Percentiles rank a stretch among this genome's conserved stretches.
Evolutionary conservation across 1,140 invertebrate genomes (phyloP).

Genomic region (Euglossa dilemma): DNA sequence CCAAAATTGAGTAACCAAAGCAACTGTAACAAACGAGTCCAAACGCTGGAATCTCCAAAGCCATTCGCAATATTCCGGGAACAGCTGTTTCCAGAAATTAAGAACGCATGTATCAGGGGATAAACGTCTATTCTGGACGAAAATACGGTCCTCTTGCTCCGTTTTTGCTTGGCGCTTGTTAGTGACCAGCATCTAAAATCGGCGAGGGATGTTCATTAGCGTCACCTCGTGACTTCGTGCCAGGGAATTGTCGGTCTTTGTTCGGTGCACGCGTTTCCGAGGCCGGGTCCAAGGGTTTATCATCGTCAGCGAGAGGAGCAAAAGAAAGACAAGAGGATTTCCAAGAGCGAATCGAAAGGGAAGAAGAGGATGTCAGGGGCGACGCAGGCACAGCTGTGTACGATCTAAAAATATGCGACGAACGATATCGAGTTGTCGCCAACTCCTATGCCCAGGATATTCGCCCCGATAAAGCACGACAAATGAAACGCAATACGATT

Average conservation of each 20-base stretch:
- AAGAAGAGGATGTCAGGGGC: conserved; percentile 40
- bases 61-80: not conserved
- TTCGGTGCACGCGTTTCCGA: conserved; percentile 41
- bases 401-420: conserved; percentile 42
- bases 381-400: conserved; percentile 60
- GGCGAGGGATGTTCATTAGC: conserved; percentile 64
- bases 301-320: conserved; percentile 19
- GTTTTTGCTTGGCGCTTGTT: conserved; percentile 39
- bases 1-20: too few species aligned
- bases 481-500: conserved; percentile 19
- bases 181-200: conserved; percentile 62
- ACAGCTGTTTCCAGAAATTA: not conserved
- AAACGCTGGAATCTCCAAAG: too few species aligned
- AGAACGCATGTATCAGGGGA: not conserved
- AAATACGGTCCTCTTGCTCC: not conserved
- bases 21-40: too few species aligned
- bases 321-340: conserved; percentile 39
- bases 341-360: conserved; percentile 48
- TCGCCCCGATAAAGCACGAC: not conserved
- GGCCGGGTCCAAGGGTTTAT: conserved; percentile 63
- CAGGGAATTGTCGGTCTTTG: conserved; percentile 69
- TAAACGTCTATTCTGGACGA: not conserved
- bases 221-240: conserved; percentile 55
- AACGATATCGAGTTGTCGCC: conserved; percentile 41
- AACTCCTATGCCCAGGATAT: not conserved